Evolutionary conservation across 2,888 invertebrate species (phyloP), one percentile per base, ranked within the genome.

Genomic region (Furcula furcula): DNA sequence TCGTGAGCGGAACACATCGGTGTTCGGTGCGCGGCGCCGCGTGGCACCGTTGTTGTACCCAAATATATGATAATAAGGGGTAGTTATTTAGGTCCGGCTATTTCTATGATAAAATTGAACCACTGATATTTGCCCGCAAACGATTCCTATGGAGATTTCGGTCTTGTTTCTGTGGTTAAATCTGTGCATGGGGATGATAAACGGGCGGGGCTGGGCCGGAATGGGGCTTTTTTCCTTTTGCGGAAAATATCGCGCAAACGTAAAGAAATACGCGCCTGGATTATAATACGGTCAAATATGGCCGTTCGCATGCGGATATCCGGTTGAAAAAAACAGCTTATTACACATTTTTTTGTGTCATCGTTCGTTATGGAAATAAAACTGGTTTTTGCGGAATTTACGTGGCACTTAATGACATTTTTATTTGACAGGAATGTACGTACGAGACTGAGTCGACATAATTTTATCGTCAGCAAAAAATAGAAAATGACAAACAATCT

Each of bases 141-240:
- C 87, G 61, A 88, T 88, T 88, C 73, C 84, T 84, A 88, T 88
- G 87, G 82, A 84, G 85, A 87, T 88, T 85, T 74, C 70, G 76
- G 65, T 76, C 81, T 80, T 85, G 84, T 83, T 85, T 80, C 70
- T 77, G 61, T 69, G 76, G 75, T 67, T 72, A 75, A 86, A 85
- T 86, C 87, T 83, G 82, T 66, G 79, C 75, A 63, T 66, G 71
- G 68, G 66, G 52, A 73, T 86, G 84, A 87, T 80, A 80, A 80
- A 84, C 60, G 73, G 58, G 57, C 59, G 72, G 74, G 40, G 47
- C 53, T 55, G 56, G 51, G 61, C 47, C 44, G 35, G 32, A 28
- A 16, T 33, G 41, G 51, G 48, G 54, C 9, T 4, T 43, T 66
- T 76, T 76, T 72, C 67, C 58, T 65, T 76, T 70, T 61, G 55